Percentiles rank a stretch among this genome's conserved stretches.
phyloP scores from a whole-genome alignment of 2,888 invertebrate species.

The Molanna angustata region DNA sequence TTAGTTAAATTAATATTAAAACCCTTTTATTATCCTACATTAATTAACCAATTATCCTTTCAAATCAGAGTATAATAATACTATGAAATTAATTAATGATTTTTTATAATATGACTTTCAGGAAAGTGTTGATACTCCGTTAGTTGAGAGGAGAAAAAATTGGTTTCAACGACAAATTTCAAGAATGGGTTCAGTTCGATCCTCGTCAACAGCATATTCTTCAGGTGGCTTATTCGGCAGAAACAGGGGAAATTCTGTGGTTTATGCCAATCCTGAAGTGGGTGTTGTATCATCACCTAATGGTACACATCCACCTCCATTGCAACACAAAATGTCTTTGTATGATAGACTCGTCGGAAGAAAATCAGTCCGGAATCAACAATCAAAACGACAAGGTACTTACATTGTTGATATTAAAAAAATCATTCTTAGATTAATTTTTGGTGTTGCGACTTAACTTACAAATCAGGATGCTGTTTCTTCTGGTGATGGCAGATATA shows the following conservation, averaged over 20 bases:
- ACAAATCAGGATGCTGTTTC: too few species aligned
- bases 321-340: constrained; percentile 71
- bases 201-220: constrained; percentile 82
- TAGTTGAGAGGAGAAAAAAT: constrained; percentile 81
- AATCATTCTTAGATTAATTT: too few species aligned
- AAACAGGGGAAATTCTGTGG: constrained; percentile 75
- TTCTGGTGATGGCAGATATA: too few species aligned
- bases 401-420: too few species aligned
- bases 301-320: constrained; percentile 42
- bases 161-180: constrained; percentile 87
- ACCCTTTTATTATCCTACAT: too few species aligned
- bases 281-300: constrained; percentile 41
- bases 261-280: constrained; percentile 64
- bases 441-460: too few species aligned
- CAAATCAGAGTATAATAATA: not conserved
- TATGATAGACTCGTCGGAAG: constrained; percentile 82
- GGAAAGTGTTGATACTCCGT: constrained; percentile 88
- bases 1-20: too few species aligned
- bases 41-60: not conserved
- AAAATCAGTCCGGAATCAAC: constrained; percentile 70
- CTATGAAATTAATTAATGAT: not conserved
- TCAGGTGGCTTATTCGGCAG: constrained; percentile 73
- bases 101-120: constrained; percentile 40
- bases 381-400: constrained; percentile 66
- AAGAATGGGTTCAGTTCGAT: constrained; percentile 80